Conservation (phyloP, 2,113 vertebrate genomes). For the Callaeas wilsoni region DNA sequence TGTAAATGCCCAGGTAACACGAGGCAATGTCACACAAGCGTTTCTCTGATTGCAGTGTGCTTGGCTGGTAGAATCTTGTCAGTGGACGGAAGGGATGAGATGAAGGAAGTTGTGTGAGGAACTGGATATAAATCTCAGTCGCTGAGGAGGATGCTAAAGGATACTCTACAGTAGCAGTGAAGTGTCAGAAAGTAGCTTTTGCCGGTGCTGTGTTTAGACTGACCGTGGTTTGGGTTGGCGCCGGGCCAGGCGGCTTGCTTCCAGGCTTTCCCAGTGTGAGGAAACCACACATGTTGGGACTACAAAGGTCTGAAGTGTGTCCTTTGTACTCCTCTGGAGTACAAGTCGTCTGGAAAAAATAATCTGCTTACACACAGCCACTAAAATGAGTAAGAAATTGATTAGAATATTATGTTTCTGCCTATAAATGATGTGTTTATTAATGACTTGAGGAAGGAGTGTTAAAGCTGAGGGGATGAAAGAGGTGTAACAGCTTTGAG, state of each 20-base stretch:
- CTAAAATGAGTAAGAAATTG: neutral
- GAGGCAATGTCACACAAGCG: rapidly evolving
- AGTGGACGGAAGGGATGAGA: neutral
- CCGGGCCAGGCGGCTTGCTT: slow-evolving; percentile 22
- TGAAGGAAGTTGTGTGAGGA: rapidly evolving
- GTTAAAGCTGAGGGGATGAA: neutral
- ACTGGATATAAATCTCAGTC: neutral
- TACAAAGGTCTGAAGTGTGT: slow-evolving; percentile 53
- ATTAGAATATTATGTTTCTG: neutral
- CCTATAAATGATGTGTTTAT: neutral
- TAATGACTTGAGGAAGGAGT: neutral
- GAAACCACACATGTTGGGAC: slow-evolving; percentile 61
- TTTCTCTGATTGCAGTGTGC: neutral
- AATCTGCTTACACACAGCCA: neutral
- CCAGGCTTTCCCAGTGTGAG: slow-evolving; percentile 34
- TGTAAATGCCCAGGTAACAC: neutral
- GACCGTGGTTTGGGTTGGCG: slow-evolving; percentile 63
- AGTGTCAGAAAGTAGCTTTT: slow-evolving; percentile 52
- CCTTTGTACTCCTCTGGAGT: slow-evolving; percentile 53
- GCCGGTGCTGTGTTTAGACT: slow-evolving; percentile 59
- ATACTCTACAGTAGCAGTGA: slow-evolving; percentile 55
- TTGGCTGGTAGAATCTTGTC: neutral
- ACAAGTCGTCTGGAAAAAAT: neutral
- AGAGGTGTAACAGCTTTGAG: neutral
- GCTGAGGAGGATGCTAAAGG: slow-evolving; percentile 7